Percentiles rank a stretch among this genome's conserved stretches.
These are phyloP conservation scores for Hirundo rustica DNA, from an alignment of 2,797 vertebrate genomes.

Conservation along the genomic window DNA sequence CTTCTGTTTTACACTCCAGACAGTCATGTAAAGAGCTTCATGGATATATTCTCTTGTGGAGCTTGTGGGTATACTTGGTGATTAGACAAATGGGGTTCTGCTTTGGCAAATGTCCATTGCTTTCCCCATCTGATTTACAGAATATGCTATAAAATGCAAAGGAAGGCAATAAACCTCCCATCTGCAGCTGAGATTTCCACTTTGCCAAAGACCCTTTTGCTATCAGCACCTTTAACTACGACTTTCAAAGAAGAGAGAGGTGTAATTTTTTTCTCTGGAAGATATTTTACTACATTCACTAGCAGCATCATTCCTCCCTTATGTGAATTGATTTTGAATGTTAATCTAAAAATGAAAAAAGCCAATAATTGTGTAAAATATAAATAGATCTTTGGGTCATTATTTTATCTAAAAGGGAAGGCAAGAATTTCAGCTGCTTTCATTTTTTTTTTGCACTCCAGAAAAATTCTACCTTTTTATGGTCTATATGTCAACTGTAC, in stretches of 20 bases:
- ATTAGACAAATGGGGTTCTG: constrained; percentile 68
- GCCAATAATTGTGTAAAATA: constrained; percentile 26
- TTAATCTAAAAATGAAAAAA: constrained; percentile 35
- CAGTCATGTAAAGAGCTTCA: constrained; percentile 40
- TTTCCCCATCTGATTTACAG: constrained; percentile 67
- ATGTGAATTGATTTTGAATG: constrained; percentile 26
- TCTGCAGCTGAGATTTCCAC: constrained; percentile 61
- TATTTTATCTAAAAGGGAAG: not conserved
- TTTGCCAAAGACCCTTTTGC: constrained; percentile 62
- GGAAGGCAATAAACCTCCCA: constrained; percentile 64
- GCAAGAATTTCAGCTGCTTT: constrained; percentile 29
- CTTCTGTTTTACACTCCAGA: constrained; percentile 40
- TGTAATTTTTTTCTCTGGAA: constrained; percentile 1
- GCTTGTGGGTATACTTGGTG: constrained; percentile 66
- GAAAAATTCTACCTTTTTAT: not conserved
- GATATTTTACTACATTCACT: not conserved
- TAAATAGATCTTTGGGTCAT: not conserved
- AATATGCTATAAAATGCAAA: constrained; percentile 66
- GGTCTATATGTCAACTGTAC: not conserved
- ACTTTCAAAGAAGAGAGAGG: constrained; percentile 40
- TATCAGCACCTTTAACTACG: constrained; percentile 55
- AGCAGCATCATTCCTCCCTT: not conserved
- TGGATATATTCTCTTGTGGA: constrained; percentile 30
- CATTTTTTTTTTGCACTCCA: not conserved
- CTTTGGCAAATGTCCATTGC: constrained; percentile 65